These are phyloP conservation scores for Platerodrilus igneus DNA, from an alignment of 2,888 invertebrate genomes.

Conservation along the genomic window DNA sequence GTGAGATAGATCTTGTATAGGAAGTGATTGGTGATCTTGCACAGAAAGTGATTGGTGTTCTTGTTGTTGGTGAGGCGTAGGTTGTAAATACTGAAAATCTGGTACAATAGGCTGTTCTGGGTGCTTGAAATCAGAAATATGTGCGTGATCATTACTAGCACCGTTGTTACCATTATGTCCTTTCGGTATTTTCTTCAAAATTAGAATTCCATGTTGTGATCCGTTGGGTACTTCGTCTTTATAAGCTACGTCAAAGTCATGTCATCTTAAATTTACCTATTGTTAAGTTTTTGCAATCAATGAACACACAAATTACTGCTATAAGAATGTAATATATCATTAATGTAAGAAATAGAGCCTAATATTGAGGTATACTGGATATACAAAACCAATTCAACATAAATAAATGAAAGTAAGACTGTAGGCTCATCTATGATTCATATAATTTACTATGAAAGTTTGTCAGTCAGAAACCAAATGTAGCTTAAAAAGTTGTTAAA, in stretches of 20 bases:
- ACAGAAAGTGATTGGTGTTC: too few relatives aligned
- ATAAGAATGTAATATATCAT: background rate
- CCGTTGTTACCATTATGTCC: conserved; percentile 18
- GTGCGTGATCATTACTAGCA: conserved; percentile 9
- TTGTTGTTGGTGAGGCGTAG: conserved; percentile 5
- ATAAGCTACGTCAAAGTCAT: conserved; percentile 35
- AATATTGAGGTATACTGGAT: too few relatives aligned
- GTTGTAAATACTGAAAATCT: conserved; percentile 3
- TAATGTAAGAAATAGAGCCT: conserved; percentile 2
- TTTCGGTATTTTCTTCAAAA: conserved; percentile 42
- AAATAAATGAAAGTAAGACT: too few relatives aligned
- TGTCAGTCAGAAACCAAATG: too few relatives aligned
- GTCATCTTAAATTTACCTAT: conserved; percentile 16
- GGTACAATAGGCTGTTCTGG: conserved; percentile 11
- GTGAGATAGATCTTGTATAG: background rate
- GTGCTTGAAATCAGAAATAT: conserved; percentile 8
- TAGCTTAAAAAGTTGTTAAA: too few relatives aligned
- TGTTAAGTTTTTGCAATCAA: background rate
- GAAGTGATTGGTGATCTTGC: background rate
- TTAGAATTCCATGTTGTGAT: conserved; percentile 40
- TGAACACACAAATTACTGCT: conserved; percentile 2
- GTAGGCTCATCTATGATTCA: too few relatives aligned
- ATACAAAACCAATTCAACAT: too few relatives aligned
- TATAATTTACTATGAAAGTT: too few relatives aligned
- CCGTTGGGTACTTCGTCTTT: conserved; percentile 34